phyloP scores from a whole-genome alignment of 2,113 vertebrate species.

The Perognathus longimembris region DNA sequence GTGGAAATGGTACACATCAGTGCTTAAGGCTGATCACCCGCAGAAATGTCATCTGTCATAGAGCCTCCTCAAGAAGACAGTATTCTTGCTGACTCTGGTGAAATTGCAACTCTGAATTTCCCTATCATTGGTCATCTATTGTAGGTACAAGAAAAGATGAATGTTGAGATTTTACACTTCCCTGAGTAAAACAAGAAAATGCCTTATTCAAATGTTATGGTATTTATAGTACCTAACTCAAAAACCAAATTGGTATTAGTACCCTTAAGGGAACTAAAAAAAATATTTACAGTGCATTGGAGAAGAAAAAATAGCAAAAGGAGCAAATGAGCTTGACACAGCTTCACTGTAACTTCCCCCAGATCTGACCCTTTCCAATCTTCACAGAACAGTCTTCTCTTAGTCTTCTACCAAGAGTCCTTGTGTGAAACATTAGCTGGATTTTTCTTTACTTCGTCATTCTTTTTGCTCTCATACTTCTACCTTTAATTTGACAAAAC shows the following conservation, averaged over 20 bases:
- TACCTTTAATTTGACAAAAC: conserved; percentile 59
- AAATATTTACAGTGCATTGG: conserved; percentile 48
- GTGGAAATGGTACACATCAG: background rate
- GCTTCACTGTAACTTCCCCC: background rate
- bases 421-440: background rate
- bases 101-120: conserved; percentile 39
- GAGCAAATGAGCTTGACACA: background rate
- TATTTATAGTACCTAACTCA: background rate
- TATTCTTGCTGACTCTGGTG: conserved; percentile 15
- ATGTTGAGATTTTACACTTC: conserved; percentile 19
- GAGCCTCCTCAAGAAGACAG: background rate
- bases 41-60: conserved; percentile 52
- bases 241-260: conserved; percentile 56
- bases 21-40: conserved; percentile 23
- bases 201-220: conserved; percentile 50
- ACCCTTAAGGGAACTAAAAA: background rate
- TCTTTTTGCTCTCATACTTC: conserved; percentile 62
- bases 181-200: background rate
- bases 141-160: background rate
- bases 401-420: background rate
- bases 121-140: background rate
- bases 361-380: background rate
- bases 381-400: background rate
- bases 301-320: background rate
- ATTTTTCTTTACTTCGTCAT: background rate